These are phyloP conservation scores for Amaurobius ferox DNA, from an alignment of 2,888 invertebrate species.

Conservation along the genomic window DNA sequence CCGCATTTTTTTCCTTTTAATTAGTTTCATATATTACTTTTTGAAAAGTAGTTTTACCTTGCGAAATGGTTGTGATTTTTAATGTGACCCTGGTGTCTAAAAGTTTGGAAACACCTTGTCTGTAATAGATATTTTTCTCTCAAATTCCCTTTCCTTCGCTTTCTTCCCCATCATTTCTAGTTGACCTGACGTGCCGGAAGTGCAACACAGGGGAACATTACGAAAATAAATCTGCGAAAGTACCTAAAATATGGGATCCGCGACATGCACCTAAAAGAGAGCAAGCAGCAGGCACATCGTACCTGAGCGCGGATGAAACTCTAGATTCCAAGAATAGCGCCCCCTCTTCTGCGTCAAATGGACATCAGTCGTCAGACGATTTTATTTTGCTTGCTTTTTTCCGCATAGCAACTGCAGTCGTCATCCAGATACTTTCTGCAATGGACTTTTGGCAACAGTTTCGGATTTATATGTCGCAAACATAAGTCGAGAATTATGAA, in stretches of 20 bases:
- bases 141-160: background rate
- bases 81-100: too few relatives aligned
- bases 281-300: conserved; percentile 19
- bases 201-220: background rate
- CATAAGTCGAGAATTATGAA: too few relatives aligned
- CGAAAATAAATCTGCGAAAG: background rate
- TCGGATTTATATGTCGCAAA: too few relatives aligned
- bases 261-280: conserved; percentile 40
- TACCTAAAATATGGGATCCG: background rate
- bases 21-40: too few relatives aligned
- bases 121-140: too few relatives aligned
- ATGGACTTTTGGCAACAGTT: too few relatives aligned
- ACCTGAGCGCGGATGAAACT: conserved; percentile 46
- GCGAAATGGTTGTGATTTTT: too few relatives aligned
- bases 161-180: background rate
- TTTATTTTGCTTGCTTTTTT: background rate
- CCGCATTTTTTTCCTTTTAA: too few relatives aligned
- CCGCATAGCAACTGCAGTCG: background rate
- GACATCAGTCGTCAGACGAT: conserved; percentile 45
- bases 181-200: conserved; percentile 22
- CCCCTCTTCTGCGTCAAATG: conserved; percentile 23
- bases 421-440: background rate
- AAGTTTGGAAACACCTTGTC: too few relatives aligned
- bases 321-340: conserved; percentile 58
- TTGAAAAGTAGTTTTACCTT: too few relatives aligned